Evolutionary conservation across 1,140 invertebrate species (phyloP), one percentile per base, ranked within the genome.

Genomic region (Zophobas morio): DNA sequence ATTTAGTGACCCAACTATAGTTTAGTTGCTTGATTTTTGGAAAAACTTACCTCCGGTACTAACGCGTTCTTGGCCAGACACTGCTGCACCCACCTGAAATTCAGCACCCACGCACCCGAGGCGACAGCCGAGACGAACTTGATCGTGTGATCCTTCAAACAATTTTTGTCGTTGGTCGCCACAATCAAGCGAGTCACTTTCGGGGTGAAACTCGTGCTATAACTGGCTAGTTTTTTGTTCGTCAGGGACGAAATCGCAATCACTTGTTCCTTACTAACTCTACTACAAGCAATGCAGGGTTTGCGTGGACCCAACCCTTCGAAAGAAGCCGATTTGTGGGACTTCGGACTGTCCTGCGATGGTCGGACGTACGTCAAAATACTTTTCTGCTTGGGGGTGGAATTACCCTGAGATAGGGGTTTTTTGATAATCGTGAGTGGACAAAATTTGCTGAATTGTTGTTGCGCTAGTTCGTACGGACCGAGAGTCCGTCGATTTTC

Each of bases 71-170:
- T 74, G 37, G 46, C 37, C 6, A 86, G 76, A 80, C 82, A 85
- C 76, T 86, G 84, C 51, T 82, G 72, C 2, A 84, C 79, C 85
- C 85, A 86, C 70, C 82, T 77, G 70, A 80, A 83, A 47, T 79
- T 81, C 5, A 86, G 34, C 1, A 86, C 81, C 85, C 85, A 86
- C 76, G 83, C 80, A 3, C 84, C 84, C n/a, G 82, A 78, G 3
- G 85, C 84, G 5, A 86, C 80, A 3, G 84, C 85, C n/a, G 75
- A 77, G 32, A 86, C 74, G 56, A 81, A 86, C 54, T 86, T 86
- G n/a, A 84, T 84, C 1, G 85, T 86, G 66, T 85, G 82, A 66
- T 85, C 82, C 66, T 81, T 76, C 1, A 85, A 70, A 35, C 75
- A 70, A 37, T 84, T 85, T 2, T 75, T 78, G 33, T 83, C 79